Evolutionary conservation across 2,888 invertebrate genomes (phyloP), one percentile per base, ranked within the genome.

Genomic region (Lasiommata megera): DNA sequence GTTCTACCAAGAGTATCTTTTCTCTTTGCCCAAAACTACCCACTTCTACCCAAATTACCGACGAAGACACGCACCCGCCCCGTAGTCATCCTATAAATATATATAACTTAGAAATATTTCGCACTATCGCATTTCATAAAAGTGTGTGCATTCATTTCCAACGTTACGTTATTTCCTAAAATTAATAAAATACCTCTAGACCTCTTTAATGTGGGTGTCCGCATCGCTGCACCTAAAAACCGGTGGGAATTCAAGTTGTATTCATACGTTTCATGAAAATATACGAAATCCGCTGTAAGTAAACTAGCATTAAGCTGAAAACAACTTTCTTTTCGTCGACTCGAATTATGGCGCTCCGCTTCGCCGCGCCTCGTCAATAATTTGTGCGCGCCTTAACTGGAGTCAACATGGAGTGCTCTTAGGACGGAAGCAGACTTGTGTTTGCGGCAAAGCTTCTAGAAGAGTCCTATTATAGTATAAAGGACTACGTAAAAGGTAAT

Each of bases 371-470:
- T 31, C 16, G 43, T 43, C 51, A 31, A 58, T 61, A 58, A 55
- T 58, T 58, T 61, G 41, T 53, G 16, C 12, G 9, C 47, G 34
- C 53, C 50, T 47, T 58, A 53, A 47, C 41, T 51, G 16, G 23
- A 41, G 48, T 34, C 48, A 18, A 48, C 50, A 47, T 50, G 31
- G 23, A 41, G 51, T 40, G 50, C 31, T 16, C 17, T 51, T 8
- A 52, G 52, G 52, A 8, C 40, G 7, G 2, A 16, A 31, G 41
- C 41, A 40, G 16, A 41, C 18, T 52, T 9, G 17, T 16, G 5
- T 34, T 34, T 9, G n/a, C n/a, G n/a, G n/a, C 7, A 2, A 5
- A 31, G 31, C 31, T 31, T 31, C 9, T 31, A n/a, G n/a, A n/a
- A n/a, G n/a, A n/a, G n/a, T n/a, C n/a, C n/a, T n/a, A n/a, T n/a